A percentile compares a stretch with the other conserved stretches of the same genome.
Conservation (phyloP, 2,797 vertebrate species). For the Neosilurus mollespiculum region DNA sequence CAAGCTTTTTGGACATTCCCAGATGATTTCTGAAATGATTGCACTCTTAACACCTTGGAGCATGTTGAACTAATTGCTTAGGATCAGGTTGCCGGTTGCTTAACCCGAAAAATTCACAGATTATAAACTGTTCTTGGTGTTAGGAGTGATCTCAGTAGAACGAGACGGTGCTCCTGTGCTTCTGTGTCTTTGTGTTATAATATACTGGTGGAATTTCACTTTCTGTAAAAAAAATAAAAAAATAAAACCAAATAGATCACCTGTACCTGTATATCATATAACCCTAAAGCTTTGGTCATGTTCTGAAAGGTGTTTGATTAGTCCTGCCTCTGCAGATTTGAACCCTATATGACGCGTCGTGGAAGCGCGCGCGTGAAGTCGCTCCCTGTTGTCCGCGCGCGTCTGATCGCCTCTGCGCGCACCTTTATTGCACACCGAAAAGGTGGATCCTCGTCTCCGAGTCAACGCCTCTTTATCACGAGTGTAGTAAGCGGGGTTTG, state of each 20-base stretch:
- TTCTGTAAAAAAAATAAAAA: neutral
- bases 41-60: constrained; percentile 8
- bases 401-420: constrained; percentile 43
- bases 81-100: constrained; percentile 20
- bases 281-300: neutral
- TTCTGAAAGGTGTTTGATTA: neutral
- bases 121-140: neutral
- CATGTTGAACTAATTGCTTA: constrained; percentile 27
- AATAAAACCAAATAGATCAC: no score
- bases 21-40: constrained; percentile 40
- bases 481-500: constrained; percentile 58
- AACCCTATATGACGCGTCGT: constrained; percentile 10
- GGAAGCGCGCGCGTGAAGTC: constrained; percentile 56
- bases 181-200: neutral
- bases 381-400: constrained; percentile 50
- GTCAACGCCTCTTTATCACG: constrained; percentile 64
- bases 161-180: neutral
- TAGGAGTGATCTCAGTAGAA: neutral
- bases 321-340: constrained; percentile 12
- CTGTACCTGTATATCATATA: neutral
- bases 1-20: constrained; percentile 28
- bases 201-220: neutral
- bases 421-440: constrained; percentile 64
- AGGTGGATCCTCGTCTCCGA: constrained; percentile 67
- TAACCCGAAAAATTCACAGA: neutral